Evolutionary conservation across 2,113 vertebrate species (phyloP), one percentile per base, ranked within the genome.

Genomic region (Apeltes quadracus): DNA sequence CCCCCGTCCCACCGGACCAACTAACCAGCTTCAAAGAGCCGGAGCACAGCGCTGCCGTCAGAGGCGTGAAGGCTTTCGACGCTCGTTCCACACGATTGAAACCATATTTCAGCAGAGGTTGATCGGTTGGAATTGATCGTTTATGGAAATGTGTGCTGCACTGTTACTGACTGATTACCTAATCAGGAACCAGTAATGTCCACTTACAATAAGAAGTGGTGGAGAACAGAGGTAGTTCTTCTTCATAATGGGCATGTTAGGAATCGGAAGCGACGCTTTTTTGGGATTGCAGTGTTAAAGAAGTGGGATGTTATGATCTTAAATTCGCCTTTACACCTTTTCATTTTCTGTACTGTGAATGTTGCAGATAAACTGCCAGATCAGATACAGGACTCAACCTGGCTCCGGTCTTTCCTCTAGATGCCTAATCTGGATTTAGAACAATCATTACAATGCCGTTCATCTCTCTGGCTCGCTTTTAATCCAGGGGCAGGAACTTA

Each of bases 401-500:
- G 50, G 50, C 59, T 48, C 16, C 10, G 14, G 20, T 23, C 51
- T 70, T 75, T 51, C 39, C 23, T 58, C 71, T 75, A 38, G 70
- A 76, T 58, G 48, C 27, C 20, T 53, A 41, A 67, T 75, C 48
- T 16, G 5, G 56, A 13, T 61, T 78, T 73, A 76, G 69, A 70
- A 51, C 16, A n/a, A 3, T 44, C 51, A 43, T 22, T 20, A 20
- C 2, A 43, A 15, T 5, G 48, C 32, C 61, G 44, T 69, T 69
- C 72, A 27, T 78, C 20, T 75, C 61, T 70, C 51, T 38, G 75
- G 50, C 50, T 76, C 25, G 3, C 7, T 73, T 79, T 75, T 23
- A 50, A 4, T 27, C 61, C 7, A 50, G 41, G 7, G 16, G 9
- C 11, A 32, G 3, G n/a, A 23, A 36, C 69, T 69, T 32, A 23